Conservation (phyloP, 2,888 invertebrate species). For the Drosophila seclusa region DNA sequence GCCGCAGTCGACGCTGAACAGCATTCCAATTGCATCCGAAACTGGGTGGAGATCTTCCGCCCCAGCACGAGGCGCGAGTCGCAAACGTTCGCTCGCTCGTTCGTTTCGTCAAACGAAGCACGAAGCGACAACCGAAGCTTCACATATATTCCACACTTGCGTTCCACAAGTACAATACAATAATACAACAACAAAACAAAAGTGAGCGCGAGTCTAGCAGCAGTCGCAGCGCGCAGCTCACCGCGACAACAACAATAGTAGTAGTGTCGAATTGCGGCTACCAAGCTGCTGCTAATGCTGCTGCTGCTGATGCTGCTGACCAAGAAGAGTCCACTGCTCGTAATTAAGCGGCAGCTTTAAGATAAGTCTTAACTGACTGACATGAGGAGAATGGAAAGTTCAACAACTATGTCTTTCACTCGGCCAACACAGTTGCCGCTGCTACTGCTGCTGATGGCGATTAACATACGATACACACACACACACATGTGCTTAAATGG, state of each 20-base stretch:
- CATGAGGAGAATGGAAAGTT: slow-evolving; percentile 71
- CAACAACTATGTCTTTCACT: slow-evolving; percentile 75
- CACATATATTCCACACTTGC: slow-evolving; percentile 59
- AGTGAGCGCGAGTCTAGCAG: slow-evolving; percentile 65
- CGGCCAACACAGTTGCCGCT: slow-evolving; percentile 22
- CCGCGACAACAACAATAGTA: slow-evolving; percentile 40
- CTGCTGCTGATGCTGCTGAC: slow-evolving; percentile 15
- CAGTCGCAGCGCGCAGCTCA: slow-evolving; percentile 62
- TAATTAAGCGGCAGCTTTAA: slow-evolving; percentile 66
- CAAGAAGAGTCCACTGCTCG: slow-evolving; percentile 55
- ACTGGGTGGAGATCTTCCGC: slow-evolving; percentile 84
- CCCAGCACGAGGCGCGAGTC: slow-evolving; percentile 62
- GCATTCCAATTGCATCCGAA: slow-evolving; percentile 82
- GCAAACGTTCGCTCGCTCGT: not conserved
- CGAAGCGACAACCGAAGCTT: slow-evolving; percentile 45
- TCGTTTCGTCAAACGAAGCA: slow-evolving; percentile 28
- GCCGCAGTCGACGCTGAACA: slow-evolving; percentile 50
- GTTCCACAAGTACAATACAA: slow-evolving; percentile 55
- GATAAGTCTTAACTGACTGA: slow-evolving; percentile 63
- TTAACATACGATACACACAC: slow-evolving; percentile 64
- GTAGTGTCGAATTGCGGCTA: slow-evolving; percentile 1
- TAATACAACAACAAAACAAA: slow-evolving; percentile 42
- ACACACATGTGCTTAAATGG: slow-evolving; percentile 41
- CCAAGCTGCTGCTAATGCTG: not conserved
- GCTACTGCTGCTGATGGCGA: slow-evolving; percentile 52